Evolutionary conservation across 2,888 invertebrate genomes (phyloP), one percentile per base, ranked within the genome.

Genomic region (Alloplasta piceator): DNA sequence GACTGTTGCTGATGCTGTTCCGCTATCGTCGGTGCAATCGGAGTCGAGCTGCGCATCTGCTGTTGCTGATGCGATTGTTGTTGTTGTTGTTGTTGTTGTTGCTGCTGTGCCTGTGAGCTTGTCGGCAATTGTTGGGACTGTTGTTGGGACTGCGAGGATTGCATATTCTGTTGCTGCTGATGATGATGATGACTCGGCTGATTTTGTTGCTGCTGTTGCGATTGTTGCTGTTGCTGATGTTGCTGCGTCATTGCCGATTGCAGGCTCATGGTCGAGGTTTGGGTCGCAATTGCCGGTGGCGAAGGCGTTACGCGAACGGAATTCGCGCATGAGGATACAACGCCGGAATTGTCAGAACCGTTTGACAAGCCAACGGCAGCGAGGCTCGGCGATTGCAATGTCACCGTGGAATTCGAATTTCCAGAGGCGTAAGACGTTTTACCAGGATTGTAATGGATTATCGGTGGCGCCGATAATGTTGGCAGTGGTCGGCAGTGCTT

Each of bases 401-500:
- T 92, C 5, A 55, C 74, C 16, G 81, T 12, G 72, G 26, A 1
- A 26, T 89, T 91, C 79, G 89, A 85, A 9, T 74, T 39, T 85
- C 91, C 88, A 68, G 90, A 87, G 12, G 92, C 89, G 26, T 88
- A 91, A 61, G 84, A 87, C 41, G 83, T 70, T 81, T 90, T 90
- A 39, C 88, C 87, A 61, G 85, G 86, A 43, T 89, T 68, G 86
- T 88, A 88, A 76, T 88, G 87, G 84, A 91, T 89, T 52, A 89
- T 89, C 76, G 89, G 89, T 66, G 90, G 89, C 68, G 90, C 89
- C 63, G 91, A 88, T 38, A 91, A 84, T 46, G 87, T 90, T 58
- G 92, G 89, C 88, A 90, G 89, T 89, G 91, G 90, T 87, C 91
- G 91, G 89, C 90, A 91, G 88, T 90, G 92, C 87, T 91, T 92